phyloP scores from a whole-genome alignment of 2,888 invertebrate genomes.

The Amblyjoppa proteus region DNA sequence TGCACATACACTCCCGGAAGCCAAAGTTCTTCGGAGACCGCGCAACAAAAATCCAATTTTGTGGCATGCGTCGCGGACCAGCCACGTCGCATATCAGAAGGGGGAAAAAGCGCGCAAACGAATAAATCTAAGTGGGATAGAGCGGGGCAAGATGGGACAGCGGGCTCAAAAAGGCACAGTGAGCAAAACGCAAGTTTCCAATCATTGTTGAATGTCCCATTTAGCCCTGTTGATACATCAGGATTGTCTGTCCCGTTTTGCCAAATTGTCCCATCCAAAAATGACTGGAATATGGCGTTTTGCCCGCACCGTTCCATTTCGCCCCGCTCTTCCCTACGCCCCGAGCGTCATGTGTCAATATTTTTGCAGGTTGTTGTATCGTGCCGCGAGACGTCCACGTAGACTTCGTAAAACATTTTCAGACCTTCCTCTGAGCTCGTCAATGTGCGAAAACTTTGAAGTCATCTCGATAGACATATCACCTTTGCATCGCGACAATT shows the following conservation, averaged over 20 bases:
- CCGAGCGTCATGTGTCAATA: slow-evolving; percentile 40
- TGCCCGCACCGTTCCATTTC: too few relatives aligned
- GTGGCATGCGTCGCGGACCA: slow-evolving; percentile 37
- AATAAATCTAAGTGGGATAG: slow-evolving; percentile 41
- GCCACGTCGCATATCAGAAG: slow-evolving; percentile 52
- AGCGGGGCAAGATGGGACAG: too few relatives aligned
- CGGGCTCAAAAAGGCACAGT: too few relatives aligned
- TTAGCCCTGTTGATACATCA: too few relatives aligned
- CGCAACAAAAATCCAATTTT: slow-evolving; percentile 63
- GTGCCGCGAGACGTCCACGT: slow-evolving; percentile 47
- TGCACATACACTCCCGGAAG: slow-evolving; percentile 54
- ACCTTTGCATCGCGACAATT: neutral
- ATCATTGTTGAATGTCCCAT: too few relatives aligned
- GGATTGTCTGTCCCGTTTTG: too few relatives aligned
- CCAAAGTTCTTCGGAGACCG: slow-evolving; percentile 52
- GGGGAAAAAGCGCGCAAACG: slow-evolving; percentile 29
- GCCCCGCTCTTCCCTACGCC: neutral
- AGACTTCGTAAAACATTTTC: slow-evolving; percentile 51
- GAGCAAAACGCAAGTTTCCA: too few relatives aligned
- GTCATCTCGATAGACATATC: neutral
- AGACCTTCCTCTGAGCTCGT: neutral
- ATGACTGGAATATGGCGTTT: too few relatives aligned
- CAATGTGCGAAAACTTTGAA: slow-evolving; percentile 5
- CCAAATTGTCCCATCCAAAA: too few relatives aligned
- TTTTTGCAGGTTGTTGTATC: slow-evolving; percentile 28